phyloP scores from a whole-genome alignment of 2,888 invertebrate genomes.

The Fragum whitleyi region DNA sequence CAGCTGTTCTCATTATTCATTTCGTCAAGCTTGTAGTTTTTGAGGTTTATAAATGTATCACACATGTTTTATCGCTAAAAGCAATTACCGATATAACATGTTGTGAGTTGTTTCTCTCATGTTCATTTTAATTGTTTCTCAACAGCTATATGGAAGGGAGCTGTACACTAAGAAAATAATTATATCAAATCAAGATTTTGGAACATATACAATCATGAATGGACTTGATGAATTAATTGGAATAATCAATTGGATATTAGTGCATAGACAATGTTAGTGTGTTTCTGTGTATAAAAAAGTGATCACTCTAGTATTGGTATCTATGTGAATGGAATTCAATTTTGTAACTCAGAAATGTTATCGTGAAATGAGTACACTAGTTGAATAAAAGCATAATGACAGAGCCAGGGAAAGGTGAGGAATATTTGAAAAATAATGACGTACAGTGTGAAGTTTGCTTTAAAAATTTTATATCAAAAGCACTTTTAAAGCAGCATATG shows the following conservation, averaged over 20 bases:
- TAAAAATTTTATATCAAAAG: conserved; percentile 1
- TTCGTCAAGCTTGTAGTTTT: conserved; percentile 1
- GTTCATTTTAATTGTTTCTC: no score
- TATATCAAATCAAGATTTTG: neutral
- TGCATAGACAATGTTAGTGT: neutral
- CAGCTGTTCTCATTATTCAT: conserved; percentile 9
- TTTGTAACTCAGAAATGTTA: neutral
- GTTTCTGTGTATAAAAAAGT: neutral
- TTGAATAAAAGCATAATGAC: neutral
- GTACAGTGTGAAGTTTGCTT: neutral
- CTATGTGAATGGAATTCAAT: neutral
- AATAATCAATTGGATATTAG: neutral
- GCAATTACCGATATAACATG: no score
- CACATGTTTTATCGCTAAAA: neutral
- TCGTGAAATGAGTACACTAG: no score
- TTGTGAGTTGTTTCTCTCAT: no score
- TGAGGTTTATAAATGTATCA: neutral
- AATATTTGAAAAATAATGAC: neutral
- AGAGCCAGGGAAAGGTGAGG: neutral
- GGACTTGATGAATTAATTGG: neutral
- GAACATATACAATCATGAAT: neutral
- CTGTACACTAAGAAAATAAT: no score
- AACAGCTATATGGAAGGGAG: no score
- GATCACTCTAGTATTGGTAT: neutral
- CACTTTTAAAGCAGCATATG: conserved; percentile 15